Base-by-base conservation (phyloP, 30 jellyfish, hydroid and myxozoan genomes). In the Cassiopea xamachana region DNA sequence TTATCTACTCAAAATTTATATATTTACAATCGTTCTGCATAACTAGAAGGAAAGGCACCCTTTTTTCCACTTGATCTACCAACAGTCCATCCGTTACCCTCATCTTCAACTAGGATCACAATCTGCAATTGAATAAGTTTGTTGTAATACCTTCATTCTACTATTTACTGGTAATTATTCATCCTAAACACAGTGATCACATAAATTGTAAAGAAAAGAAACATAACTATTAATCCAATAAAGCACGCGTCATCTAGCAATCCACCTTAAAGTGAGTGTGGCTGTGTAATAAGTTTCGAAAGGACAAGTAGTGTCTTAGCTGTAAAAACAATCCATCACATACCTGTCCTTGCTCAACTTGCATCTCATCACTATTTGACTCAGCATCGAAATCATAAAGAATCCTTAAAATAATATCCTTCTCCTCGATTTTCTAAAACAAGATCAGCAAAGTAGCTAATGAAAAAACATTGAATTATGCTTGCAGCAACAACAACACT, bases 61-160 rank as follows among this genome's bases (percentile, higher is more conserved):
- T 60, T 55, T 17, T 73, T 84, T 17, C 88, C 92, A 5, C 79
- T 71, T 43, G 93, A 46, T 48, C 82, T 77, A 45, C 97, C 97
- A 15, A 91, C 92, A 1, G 88, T 91, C 99, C 99, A 96, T 27
- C 95, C 99, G 67, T 95, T 94, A 8, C 96, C 96, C 67, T 96
- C 98, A 48, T 95, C 93, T 69, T 92, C 92, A 15, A 96, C 85
- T 55, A 90, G 59, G 60, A 92, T 81, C 50, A 96, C 73, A 70
- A 96, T 96, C 97, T 91, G 70, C 71, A 91, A 75, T 2, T 1
- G 46, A 80, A 70, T 2, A 48, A 50, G 1, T 43, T 27, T 27
- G 39, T 27, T 27, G 39, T 27, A 27, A 27, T 27, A 27, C 39
- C 39, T 27, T 27, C 39, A 27, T 0, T 27, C 39, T 27, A 27